A percentile compares a stretch with the other conserved stretches of the same genome.
phyloP scores from a whole-genome alignment of 64 coral and sea anemone genomes.

The Pocillopora damicornis region DNA sequence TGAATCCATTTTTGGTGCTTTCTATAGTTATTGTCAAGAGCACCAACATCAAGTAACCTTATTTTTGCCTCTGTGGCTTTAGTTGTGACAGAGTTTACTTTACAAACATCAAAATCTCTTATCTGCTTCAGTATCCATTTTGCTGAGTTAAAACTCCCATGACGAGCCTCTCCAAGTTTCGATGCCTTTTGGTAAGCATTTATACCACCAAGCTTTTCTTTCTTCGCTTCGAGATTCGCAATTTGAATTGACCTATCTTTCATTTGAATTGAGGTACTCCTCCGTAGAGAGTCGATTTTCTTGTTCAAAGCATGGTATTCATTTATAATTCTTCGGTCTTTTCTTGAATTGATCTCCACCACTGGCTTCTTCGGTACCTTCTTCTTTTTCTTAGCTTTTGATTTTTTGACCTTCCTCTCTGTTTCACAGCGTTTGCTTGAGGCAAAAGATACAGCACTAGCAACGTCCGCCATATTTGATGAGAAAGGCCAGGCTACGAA shows the following conservation, averaged over 20 bases:
- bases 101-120: slow-evolving; percentile 15
- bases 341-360: slow-evolving; percentile 23
- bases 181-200: slow-evolving; percentile 67
- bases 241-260: slow-evolving; percentile 9
- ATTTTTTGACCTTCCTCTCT: neutral
- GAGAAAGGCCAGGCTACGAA: slow-evolving; percentile 35
- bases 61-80: neutral
- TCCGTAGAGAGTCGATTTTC: slow-evolving; percentile 29
- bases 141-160: slow-evolving; percentile 62
- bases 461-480: slow-evolving; percentile 53
- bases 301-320: slow-evolving; percentile 60
- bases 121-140: slow-evolving; percentile 63
- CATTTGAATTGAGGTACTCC: neutral
- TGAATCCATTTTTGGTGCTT: slow-evolving; percentile 44
- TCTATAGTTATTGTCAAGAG: slow-evolving; percentile 38
- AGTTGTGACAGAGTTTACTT: neutral
- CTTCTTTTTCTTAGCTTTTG: slow-evolving; percentile 31
- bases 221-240: slow-evolving; percentile 19
- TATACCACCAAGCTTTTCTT: slow-evolving; percentile 57
- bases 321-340: slow-evolving; percentile 51
- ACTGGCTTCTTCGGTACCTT: slow-evolving; percentile 39
- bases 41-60: slow-evolving; percentile 51
- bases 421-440: neutral
- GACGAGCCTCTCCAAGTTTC: slow-evolving; percentile 49
- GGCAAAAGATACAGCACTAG: neutral